Base-by-base conservation (phyloP, 2,113 vertebrate genomes). In the Gambusia affinis region DNA sequence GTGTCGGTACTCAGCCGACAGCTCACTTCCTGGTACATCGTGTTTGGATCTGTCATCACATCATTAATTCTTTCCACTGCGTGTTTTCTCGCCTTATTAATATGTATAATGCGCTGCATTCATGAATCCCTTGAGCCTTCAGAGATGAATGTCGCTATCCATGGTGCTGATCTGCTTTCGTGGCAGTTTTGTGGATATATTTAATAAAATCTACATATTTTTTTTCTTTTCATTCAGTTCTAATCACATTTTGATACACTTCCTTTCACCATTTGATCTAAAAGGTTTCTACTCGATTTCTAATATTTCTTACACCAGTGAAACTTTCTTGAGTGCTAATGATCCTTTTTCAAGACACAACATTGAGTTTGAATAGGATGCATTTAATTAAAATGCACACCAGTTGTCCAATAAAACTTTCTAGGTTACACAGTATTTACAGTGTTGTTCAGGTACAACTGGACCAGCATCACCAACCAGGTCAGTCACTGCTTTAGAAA, bases 131-230 rank as follows among this genome's bases (percentile, higher is more conserved):
- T 10, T 17, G 22, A 19, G 47, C 47, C 47, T 51, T 51, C 47
- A 2, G 19, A 24, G 51, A 22, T 24, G 51, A 24, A 57, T 5
- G 37, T 81, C 67, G 70, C 90, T 92, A 71, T 90, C 89, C 84
- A 24, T 78, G 85, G 92, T 93, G 78, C 90, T 92, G 88, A 90
- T 78, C 62, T 35, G 1, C 27, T 47, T 47, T n/a, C 22, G 11
- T n/a, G 22, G 51, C 15, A 47, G 4, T 47, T 47, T 17, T 19
- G 44, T 4, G 12, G 15, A 17, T 44, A 17, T 17, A 44, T 44
- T 44, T 44, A 44, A 44, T 47, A 5, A 47, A 44, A 44, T 17
- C 35, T 42, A 42, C 14, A 42, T 42, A 27, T 1, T 47, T 47
- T 47, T 47, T 47, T 47, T 47, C 27, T 44, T 12, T 44, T 47